These are phyloP conservation scores for Synergus japonicus DNA, from an alignment of 2,888 invertebrate genomes.

Conservation along the genomic window DNA sequence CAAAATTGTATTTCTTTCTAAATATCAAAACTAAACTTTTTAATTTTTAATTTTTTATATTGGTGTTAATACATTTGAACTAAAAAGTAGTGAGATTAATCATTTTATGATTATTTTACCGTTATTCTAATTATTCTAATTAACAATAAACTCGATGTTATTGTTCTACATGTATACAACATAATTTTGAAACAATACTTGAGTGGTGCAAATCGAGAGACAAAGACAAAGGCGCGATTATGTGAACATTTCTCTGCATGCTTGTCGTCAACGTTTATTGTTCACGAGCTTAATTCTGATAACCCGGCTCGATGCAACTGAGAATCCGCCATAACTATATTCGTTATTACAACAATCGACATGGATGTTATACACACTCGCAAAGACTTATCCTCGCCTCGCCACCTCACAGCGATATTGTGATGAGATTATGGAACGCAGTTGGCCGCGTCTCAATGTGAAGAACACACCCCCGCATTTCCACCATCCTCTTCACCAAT, in stretches of 20 bases:
- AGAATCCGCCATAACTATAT: conserved; percentile 54
- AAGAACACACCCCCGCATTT: conserved; percentile 57
- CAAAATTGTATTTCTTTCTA: too few relatives aligned
- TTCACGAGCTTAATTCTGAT: conserved; percentile 40
- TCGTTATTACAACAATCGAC: conserved; percentile 55
- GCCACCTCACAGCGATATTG: conserved; percentile 77
- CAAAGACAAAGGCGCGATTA: conserved; percentile 5
- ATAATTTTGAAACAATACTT: conserved; percentile 2
- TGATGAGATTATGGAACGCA: conserved; percentile 86
- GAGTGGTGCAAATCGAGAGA: background rate
- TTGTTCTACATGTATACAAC: background rate
- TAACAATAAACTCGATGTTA: background rate
- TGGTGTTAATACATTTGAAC: too few relatives aligned
- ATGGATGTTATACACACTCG: conserved; percentile 49
- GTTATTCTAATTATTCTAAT: background rate
- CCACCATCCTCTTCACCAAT: conserved; percentile 42
- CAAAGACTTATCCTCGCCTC: conserved; percentile 73
- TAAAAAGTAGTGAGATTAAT: too few relatives aligned
- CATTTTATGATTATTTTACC: background rate
- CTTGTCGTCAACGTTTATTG: conserved; percentile 6
- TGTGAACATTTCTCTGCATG: conserved; percentile 1
- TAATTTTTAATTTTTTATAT: too few relatives aligned
- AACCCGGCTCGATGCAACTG: conserved; percentile 51
- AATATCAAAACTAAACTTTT: too few relatives aligned
- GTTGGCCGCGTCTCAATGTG: conserved; percentile 82